Conservation (phyloP, 2,113 vertebrate species). For the Copsychus sechellarum region DNA sequence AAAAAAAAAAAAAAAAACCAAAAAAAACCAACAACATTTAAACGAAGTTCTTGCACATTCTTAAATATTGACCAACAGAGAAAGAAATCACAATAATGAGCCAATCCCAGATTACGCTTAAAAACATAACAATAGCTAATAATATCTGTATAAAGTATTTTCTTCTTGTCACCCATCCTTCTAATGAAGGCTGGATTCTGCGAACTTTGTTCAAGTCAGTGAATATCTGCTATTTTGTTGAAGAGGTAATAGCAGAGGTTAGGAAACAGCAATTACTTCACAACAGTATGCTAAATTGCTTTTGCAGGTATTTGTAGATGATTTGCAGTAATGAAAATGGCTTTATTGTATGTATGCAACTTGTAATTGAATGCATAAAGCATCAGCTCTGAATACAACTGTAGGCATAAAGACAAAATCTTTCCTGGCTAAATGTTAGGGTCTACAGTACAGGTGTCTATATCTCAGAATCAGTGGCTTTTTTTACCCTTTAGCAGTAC, state of each 20-base stretch:
- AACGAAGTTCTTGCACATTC: neutral
- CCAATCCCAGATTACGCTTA: neutral
- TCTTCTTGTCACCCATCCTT: neutral
- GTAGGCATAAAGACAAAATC: neutral
- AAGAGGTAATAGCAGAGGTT: neutral
- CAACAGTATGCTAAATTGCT: neutral
- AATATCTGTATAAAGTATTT: neutral
- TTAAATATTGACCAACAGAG: neutral
- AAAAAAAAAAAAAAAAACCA: neutral
- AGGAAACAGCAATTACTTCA: neutral
- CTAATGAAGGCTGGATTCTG: neutral
- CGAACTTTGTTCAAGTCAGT: neutral
- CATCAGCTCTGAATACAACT: neutral
- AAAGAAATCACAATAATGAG: neutral
- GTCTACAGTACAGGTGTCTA: neutral
- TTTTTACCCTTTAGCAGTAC: neutral
- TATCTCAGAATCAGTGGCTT: neutral
- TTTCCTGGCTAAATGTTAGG: neutral
- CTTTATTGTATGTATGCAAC: neutral
- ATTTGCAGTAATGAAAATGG: neutral
- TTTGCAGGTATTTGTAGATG: neutral
- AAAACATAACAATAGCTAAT: neutral
- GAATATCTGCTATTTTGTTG: neutral
- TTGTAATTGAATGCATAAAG: neutral
- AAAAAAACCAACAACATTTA: neutral